Base-by-base conservation (phyloP, 2,888 invertebrate species). In the Onchidella celtica region DNA sequence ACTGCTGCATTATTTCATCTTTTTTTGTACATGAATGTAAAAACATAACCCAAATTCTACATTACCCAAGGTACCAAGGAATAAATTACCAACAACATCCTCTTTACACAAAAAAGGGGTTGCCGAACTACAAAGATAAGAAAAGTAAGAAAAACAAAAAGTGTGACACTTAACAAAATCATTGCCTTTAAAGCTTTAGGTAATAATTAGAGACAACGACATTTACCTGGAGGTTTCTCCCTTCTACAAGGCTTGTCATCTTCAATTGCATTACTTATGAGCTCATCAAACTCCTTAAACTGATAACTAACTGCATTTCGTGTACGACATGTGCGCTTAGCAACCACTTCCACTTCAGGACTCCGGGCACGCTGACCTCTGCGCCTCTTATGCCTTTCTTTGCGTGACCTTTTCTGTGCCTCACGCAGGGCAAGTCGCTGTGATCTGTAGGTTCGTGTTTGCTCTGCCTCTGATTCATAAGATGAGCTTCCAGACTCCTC, bases 251-350 rank as follows among this genome's bases (percentile, higher is more conserved):
- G 81, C 40, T 75, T 84, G 73, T 88, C 93, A 36, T 93, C 93
- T 75, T 92, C 89, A 36, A 94, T 93, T 17, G 99, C 99, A 61
- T 97, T 97, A 92, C 97, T 97, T 88, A 99, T 99, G 92, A 99
- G 95, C 40, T 98, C 97, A 92, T 99, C 99, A 94, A 97, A 99
- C 93, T 99, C 98, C 92, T 97, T 97, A 88, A 98, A 96, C 82
- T 93, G 93, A 89, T 95, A 95, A 92, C 96, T 97, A 79, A 97
- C 96, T 86, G 88, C 86, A 59, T 96, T 94, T 27, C 98, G 95
- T 89, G 97, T 96, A 27, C 98, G 95, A 88, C 97, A 94, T 82
- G 97, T 96, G 55, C 91, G 69, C 74, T 86, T 86, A 32, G 85
- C 74, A n/a, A 85, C 82, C 76, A 85, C 82, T 55, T 86, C 85